phyloP scores from a whole-genome alignment of 2,113 vertebrate species.

The Chaetorhynchus papuensis region DNA sequence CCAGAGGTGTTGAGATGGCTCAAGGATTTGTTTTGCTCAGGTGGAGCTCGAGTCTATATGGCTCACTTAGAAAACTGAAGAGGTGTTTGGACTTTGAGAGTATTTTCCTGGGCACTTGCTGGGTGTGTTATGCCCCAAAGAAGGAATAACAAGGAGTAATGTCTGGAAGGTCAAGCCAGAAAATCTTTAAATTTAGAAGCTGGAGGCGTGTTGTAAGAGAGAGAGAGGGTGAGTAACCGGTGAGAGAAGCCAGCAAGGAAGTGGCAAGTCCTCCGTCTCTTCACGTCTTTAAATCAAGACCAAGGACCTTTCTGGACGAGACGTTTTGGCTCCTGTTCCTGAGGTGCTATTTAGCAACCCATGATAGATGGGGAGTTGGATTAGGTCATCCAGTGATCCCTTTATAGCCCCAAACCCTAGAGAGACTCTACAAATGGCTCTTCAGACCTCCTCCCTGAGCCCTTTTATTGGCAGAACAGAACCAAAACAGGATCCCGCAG shows the following conservation, averaged over 20 bases:
- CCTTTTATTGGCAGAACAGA: not conserved
- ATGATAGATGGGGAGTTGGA: not conserved
- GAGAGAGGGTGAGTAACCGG: not conserved
- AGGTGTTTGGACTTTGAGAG: not conserved
- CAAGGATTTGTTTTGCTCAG: not conserved
- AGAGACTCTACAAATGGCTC: not conserved
- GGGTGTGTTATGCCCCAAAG: conserved; percentile 1
- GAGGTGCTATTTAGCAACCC: not conserved
- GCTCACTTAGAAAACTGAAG: not conserved
- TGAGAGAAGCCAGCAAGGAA: conserved; percentile 12
- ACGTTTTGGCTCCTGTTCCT: not conserved
- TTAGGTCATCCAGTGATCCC: not conserved
- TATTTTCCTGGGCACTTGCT: conserved; percentile 6
- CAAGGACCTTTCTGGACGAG: not conserved
- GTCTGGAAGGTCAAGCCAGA: conserved; percentile 43
- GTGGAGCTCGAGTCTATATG: not conserved
- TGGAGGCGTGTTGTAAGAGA: conserved; percentile 3
- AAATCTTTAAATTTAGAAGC: conserved; percentile 27
- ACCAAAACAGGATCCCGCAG: not conserved
- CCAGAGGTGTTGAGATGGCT: not conserved
- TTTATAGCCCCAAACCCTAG: not conserved
- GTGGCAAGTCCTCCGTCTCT: not conserved
- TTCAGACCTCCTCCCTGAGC: not conserved
- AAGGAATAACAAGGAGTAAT: conserved; percentile 38
- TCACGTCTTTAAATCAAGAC: not conserved